phyloP scores from a whole-genome alignment of 2,888 invertebrate genomes.

The Orthosia gothica region DNA sequence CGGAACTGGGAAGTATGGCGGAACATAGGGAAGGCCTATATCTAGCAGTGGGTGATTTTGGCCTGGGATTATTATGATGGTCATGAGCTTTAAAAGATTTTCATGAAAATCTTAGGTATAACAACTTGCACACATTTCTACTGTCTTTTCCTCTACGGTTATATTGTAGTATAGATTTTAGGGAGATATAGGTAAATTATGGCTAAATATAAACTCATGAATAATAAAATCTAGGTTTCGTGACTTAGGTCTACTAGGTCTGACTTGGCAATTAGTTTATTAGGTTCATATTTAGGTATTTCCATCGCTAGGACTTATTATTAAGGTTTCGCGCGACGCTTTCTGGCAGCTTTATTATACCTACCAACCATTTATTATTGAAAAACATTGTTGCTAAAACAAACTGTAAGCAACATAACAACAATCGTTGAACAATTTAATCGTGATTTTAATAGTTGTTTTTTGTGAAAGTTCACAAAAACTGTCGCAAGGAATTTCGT shows the following conservation, averaged over 20 bases:
- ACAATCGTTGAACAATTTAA: background rate
- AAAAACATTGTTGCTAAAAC: background rate
- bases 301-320: background rate
- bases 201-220: constrained; percentile 14
- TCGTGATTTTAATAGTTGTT: no score
- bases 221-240: constrained; percentile 46
- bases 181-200: constrained; percentile 6
- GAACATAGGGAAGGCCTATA: background rate
- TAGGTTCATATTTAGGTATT: constrained; percentile 8
- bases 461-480: background rate
- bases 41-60: no score
- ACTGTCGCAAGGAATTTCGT: background rate
- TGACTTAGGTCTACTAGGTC: constrained; percentile 18
- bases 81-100: background rate
- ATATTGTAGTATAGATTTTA: background rate
- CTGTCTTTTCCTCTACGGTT: background rate
- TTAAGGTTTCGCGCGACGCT: background rate
- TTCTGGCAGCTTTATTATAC: constrained; percentile 38
- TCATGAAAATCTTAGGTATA: background rate
- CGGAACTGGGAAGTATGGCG: background rate
- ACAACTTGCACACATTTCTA: background rate
- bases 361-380: background rate
- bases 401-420: background rate
- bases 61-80: no score
- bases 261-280: constrained; percentile 37